phyloP scores from a whole-genome alignment of 2,797 vertebrate species.

The Pangasius macronema region DNA sequence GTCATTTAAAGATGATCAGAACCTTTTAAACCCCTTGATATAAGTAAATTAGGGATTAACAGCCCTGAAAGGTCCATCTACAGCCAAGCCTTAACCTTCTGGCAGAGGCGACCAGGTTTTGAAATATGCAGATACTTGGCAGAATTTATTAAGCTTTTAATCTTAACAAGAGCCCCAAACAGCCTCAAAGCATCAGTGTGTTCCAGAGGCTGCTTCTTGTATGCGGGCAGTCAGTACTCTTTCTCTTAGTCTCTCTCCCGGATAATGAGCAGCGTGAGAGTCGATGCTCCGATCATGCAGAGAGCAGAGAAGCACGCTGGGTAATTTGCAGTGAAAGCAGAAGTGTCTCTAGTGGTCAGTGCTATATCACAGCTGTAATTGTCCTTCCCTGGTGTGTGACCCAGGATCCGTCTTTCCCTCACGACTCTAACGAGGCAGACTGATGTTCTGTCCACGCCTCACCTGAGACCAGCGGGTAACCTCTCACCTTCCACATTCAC shows the following conservation, averaged over 20 bases:
- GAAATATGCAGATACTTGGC: neutral
- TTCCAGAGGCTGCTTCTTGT: neutral
- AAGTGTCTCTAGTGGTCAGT: conserved; percentile 27
- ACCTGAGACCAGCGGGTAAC: conserved; percentile 12
- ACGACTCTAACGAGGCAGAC: conserved; percentile 38
- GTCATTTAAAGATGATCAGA: neutral
- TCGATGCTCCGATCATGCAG: neutral
- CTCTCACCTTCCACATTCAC: neutral
- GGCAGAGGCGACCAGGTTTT: neutral
- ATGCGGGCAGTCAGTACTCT: neutral
- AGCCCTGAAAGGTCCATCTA: neutral
- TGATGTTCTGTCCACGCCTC: conserved; percentile 7
- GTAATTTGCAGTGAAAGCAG: conserved; percentile 18
- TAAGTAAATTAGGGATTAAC: neutral
- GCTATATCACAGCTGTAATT: conserved; percentile 41
- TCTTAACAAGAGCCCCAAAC: neutral
- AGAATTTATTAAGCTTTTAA: neutral
- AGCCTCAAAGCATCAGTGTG: neutral
- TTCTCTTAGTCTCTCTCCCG: neutral
- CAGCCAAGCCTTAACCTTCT: neutral
- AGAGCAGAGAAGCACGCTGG: conserved; percentile 15
- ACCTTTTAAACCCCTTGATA: neutral
- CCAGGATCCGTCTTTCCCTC: conserved; percentile 18
- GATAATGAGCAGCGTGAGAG: conserved; percentile 6
- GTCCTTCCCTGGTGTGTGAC: conserved; percentile 31